Percentiles rank a stretch among this genome's conserved stretches.
phyloP scores from a whole-genome alignment of 1,140 invertebrate species.

The Chironomus tepperi region DNA sequence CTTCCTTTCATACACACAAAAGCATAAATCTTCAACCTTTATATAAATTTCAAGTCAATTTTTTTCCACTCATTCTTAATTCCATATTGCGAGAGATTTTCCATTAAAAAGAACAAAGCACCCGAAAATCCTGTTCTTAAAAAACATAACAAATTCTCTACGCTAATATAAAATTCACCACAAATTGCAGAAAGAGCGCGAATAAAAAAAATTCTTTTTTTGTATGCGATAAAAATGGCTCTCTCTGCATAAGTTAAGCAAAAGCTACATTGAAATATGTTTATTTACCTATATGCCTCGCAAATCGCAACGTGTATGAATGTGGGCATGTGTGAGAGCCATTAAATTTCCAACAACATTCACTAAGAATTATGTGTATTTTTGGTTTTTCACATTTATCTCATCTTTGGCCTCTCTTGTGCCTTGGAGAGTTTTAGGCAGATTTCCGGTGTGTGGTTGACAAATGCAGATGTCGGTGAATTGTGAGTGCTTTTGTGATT shows the following conservation, averaged over 20 bases:
- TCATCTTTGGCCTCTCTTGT: background rate
- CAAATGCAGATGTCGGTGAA: too few relatives aligned
- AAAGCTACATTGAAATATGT: constrained; percentile 11
- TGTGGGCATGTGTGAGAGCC: background rate
- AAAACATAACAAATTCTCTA: background rate
- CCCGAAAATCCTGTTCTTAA: too few relatives aligned
- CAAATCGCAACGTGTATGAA: background rate
- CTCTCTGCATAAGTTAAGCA: background rate
- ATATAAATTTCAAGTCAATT: too few relatives aligned
- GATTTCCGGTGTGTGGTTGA: too few relatives aligned
- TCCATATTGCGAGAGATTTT: too few relatives aligned
- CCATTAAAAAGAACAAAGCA: too few relatives aligned
- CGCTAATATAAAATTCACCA: background rate
- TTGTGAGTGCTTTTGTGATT: too few relatives aligned
- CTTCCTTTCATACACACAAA: too few relatives aligned
- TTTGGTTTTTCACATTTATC: constrained; percentile 8
- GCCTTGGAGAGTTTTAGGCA: too few relatives aligned
- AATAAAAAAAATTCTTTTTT: background rate
- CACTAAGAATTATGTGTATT: background rate
- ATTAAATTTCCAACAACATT: constrained; percentile 9
- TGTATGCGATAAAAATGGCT: background rate
- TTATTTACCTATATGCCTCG: background rate
- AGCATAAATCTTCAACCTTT: too few relatives aligned
- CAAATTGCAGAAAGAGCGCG: background rate
- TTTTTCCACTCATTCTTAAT: too few relatives aligned